Conservation (phyloP, 1,140 invertebrate species). For the Drosophila quadrilineata region DNA sequence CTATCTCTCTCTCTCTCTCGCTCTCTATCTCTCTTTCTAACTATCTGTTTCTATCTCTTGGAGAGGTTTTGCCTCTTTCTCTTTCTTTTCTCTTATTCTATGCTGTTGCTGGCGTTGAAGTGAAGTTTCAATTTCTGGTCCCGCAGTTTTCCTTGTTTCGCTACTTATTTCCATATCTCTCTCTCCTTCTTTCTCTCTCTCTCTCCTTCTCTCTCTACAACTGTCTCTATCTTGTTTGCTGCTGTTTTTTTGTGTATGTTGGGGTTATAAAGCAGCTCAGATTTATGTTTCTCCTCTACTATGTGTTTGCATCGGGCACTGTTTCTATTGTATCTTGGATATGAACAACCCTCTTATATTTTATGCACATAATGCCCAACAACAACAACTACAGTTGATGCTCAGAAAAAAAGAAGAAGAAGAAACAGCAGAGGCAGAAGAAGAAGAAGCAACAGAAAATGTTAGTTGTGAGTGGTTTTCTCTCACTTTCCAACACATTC, state of each 20-base stretch:
- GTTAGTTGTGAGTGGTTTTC: slow-evolving; percentile 38
- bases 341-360: slow-evolving; percentile 78
- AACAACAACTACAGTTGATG: slow-evolving; percentile 18
- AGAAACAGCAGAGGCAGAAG: too few relatives aligned
- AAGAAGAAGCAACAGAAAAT: slow-evolving; percentile 37
- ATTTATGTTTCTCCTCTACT: slow-evolving; percentile 63
- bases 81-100: too few relatives aligned
- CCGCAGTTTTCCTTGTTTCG: background rate
- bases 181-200: background rate
- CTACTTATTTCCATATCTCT: background rate
- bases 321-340: slow-evolving; percentile 67
- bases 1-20: background rate
- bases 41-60: background rate
- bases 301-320: slow-evolving; percentile 33
- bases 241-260: too few relatives aligned
- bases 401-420: slow-evolving; percentile 48
- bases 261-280: slow-evolving; percentile 53
- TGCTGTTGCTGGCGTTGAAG: slow-evolving; percentile 6
- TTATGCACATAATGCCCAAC: slow-evolving; percentile 76
- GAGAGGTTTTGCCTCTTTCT: too few relatives aligned
- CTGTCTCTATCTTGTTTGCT: slow-evolving; percentile 15
- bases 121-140: slow-evolving; percentile 43
- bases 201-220: background rate
- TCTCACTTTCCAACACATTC: background rate
- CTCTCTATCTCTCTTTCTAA: background rate